Evolutionary conservation across 2,888 invertebrate species (phyloP), one percentile per base, ranked within the genome.

Genomic region (Heliconius sara): DNA sequence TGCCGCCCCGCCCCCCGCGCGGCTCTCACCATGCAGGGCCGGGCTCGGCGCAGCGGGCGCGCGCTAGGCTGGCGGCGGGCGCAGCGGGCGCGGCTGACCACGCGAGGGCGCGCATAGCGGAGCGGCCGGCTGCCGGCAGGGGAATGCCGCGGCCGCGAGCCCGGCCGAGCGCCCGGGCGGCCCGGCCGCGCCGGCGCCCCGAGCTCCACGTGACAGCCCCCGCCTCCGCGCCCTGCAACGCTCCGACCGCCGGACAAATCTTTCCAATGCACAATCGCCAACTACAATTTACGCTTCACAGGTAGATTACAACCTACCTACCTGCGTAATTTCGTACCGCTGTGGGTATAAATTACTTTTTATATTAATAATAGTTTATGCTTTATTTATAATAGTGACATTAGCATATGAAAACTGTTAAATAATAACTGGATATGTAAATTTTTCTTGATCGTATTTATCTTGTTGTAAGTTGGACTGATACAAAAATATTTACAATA

Each of bases 101-200:
- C 90, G 89, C 89, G 87, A 87, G 84, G 90, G 88, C 91, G 88
- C 91, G 89, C 91, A 92, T 93, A 86, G 92, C 91, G 91, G 85
- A 85, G 88, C 89, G 90, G 88, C 89, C 90, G 91, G 90, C 91
- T 86, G 91, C 91, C 92, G 91, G 91, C 92, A 87, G 90, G 90
- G 90, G 89, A 92, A 92, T 92, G 93, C 93, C 93, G 93, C 91
- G 92, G 89, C 89, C 89, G 86, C 83, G 83, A 82, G 91, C 91
- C 90, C 89, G 88, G 90, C 88, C 87, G 88, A 87, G 86, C 86
- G 92, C 91, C 92, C 91, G 88, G 92, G 93, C 91, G 92, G 91
- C 91, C 93, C 93, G 93, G 95, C 93, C 93, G 93, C 93, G 92
- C 91, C 92, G 91, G 91, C 88, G 88, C 86, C 85, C 87, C 90